A percentile compares a stretch with the other conserved stretches of the same genome.
Conservation (phyloP, 2,888 invertebrate genomes). For the Brachypalpus laphriformis region DNA sequence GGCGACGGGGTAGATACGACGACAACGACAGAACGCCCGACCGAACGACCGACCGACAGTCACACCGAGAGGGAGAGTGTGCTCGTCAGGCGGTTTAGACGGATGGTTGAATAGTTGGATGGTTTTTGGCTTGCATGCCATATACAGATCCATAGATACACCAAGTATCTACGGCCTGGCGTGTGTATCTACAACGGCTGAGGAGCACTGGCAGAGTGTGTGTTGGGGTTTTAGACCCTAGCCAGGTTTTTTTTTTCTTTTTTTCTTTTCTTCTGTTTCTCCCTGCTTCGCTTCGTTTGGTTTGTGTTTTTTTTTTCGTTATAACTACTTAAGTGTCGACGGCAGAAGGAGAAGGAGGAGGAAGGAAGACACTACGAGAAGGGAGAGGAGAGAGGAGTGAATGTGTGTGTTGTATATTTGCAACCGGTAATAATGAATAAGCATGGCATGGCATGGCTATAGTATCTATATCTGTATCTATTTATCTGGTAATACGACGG, state of each 20-base stretch:
- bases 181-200: constrained; percentile 50
- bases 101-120: constrained; percentile 73
- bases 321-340: constrained; percentile 72
- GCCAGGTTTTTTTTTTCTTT: constrained; percentile 50
- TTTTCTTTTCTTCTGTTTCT: constrained; percentile 27
- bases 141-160: not conserved
- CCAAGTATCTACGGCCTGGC: constrained; percentile 1
- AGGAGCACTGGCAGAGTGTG: not conserved
- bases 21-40: no score
- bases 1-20: not conserved
- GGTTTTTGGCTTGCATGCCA: constrained; percentile 66
- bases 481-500: constrained; percentile 72
- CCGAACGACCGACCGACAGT: not conserved
- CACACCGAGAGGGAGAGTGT: not conserved
- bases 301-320: constrained; percentile 53
- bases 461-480: constrained; percentile 66
- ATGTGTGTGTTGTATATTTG: constrained; percentile 69
- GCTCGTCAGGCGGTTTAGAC: constrained; percentile 63
- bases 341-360: constrained; percentile 4
- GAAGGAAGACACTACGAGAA: not conserved
- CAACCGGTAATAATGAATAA: constrained; percentile 74
- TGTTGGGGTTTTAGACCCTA: constrained; percentile 68
- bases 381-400: constrained; percentile 9
- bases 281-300: constrained; percentile 60
- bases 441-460: constrained; percentile 58